Base-by-base conservation (phyloP, 2,888 invertebrate species). In the Hylaea fasciaria region DNA sequence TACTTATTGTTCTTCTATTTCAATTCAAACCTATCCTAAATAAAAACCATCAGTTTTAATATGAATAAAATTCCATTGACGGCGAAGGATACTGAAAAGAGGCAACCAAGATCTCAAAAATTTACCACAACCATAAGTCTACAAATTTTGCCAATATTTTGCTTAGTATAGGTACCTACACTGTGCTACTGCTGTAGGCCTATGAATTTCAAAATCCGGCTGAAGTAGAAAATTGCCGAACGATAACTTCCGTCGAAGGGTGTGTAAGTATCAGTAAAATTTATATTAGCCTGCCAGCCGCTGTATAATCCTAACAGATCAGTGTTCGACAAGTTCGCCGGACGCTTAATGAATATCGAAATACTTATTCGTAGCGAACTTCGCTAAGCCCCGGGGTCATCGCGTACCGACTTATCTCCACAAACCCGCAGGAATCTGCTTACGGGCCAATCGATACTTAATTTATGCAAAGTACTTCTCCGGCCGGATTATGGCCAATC, bases 231-330 rank as follows among this genome's bases (percentile, higher is more conserved):
- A 43, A 32, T 14, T 5, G 12, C 22, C 22, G 16, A 2, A 45
- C 13, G 35, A 51, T 32, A 51, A 32, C 41, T n/a, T 49, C 49
- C 49, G 37, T 22, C 5, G 14, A 43, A 22, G 32, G 32, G 10
- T 32, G 37, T 56, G 45, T 61, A 53, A 12, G 13, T 62, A 35
- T 59, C 61, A 54, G 35, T 12, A 17, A 28, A 50, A 62, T 62
- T 50, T 43, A 44, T 39, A 52, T 56, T 60, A 58, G 14, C 51
- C 48, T 43, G 50, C 17, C 39, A 35, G 57, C 49, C 53, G 63
- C 32, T 54, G 79, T 81, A 85, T 89, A 89, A 88, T 89, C 88
- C 82, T 83, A 73, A 81, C 82, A 69, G 79, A 83, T 77, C 80
- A 72, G 64, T 73, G 77, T 79, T 71, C 81, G 67, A 65, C 73